These are phyloP conservation scores for Aurelia sp. DNA, from an alignment of 30 jellyfish, hydroid and myxozoan species.

Conservation along the genomic window DNA sequence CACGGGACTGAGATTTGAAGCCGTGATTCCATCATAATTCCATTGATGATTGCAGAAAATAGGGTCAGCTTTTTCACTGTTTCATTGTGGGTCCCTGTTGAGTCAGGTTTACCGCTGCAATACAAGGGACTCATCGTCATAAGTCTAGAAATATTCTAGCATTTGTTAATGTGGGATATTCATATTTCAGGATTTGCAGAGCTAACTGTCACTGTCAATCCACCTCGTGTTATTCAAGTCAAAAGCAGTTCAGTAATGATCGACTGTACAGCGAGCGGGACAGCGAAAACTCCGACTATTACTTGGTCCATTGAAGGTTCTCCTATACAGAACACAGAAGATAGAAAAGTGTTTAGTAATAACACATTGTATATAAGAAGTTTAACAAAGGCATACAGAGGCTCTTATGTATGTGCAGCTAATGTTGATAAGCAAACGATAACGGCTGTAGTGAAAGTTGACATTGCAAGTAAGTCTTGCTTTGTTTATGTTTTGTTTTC, in stretches of 20 bases:
- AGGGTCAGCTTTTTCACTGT: no score
- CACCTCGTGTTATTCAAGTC: background rate
- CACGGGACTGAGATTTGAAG: no score
- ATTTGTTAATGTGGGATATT: background rate
- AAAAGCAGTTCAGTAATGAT: conserved; percentile 36
- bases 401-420: conserved; percentile 82
- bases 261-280: conserved; percentile 58
- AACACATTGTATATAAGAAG: conserved; percentile 70
- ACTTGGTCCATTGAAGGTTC: conserved; percentile 48
- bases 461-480: conserved; percentile 73
- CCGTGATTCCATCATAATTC: no score
- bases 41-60: no score
- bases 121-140: no score
- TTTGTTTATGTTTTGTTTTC: background rate
- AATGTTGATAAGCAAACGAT: background rate
- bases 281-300: conserved; percentile 37
- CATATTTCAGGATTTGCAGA: conserved; percentile 14
- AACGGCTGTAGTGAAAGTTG: conserved; percentile 57
- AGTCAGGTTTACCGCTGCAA: no score
- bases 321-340: conserved; percentile 45
- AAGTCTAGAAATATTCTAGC: background rate
- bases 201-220: conserved; percentile 46
- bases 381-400: conserved; percentile 54
- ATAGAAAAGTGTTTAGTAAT: conserved; percentile 46
- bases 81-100: no score